Base-by-base conservation (phyloP, 1,140 invertebrate species). In the Drosophila serrata region DNA sequence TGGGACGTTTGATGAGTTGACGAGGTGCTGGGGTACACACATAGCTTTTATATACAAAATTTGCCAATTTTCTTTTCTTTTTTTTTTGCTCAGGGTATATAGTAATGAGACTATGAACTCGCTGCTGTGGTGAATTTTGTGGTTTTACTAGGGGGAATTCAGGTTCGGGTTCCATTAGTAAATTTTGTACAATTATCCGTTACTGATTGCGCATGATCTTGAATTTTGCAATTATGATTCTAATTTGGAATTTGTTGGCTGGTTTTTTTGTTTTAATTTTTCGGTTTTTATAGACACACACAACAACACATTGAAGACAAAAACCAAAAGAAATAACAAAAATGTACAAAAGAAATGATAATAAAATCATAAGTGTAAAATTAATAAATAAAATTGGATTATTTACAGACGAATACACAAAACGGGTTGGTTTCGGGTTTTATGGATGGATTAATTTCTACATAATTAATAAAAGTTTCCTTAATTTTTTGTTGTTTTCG, bases 251-350 rank as follows among this genome's bases (percentile, higher is more conserved):
- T 75, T 35, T 55, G 51, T 37, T 49, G 19, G 19, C 19, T 55
- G 51, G 19, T 55, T 37, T 53, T 35, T 53, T 70, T 63, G 17
- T 12, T 56, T 49, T 39, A 31, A 39, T 29, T 24, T 60, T 58
- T 72, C 22, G 19, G 51, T 33, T 73, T 72, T 73, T 49, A 76
- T 57, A 77, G 55, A 78, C 75, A 78, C 57, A 78, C 62, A 87
- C 84, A 87, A 87, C 84, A 87, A 90, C 84, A 88, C 82, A 87
- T 76, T 80, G 75, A 88, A 77, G 80, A 88, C 75, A 80, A 79
- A 88, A 82, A 79, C 69, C 56, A 72, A 74, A 86, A 61, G 43
- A 49, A 73, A 67, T 79, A 88, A 75, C 68, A 77, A 49, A 77
- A 73, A 76, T 87, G 60, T 75, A 87, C 63, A 77, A 61, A 61